These are phyloP conservation scores for Petrolisthes manimaculis DNA, from an alignment of 2,888 invertebrate genomes.

Conservation along the genomic window DNA sequence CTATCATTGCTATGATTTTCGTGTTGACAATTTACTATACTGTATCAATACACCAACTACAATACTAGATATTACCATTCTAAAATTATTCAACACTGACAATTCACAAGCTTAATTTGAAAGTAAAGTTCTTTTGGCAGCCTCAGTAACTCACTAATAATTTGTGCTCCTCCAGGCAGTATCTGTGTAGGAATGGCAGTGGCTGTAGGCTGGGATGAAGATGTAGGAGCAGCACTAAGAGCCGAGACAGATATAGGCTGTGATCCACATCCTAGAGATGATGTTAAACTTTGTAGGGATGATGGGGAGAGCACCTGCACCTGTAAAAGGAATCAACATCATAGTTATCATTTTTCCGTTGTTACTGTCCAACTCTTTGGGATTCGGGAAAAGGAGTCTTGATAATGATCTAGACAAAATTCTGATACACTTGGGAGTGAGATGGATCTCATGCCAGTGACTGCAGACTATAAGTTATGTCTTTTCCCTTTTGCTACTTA, in stretches of 20 bases:
- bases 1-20: no score
- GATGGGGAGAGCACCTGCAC: slow-evolving; percentile 60
- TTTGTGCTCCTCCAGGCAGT: slow-evolving; percentile 69
- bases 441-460: neutral
- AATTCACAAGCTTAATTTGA: no score
- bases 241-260: slow-evolving; percentile 58
- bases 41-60: no score
- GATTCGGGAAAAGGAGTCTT: neutral
- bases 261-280: slow-evolving; percentile 43
- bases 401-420: neutral
- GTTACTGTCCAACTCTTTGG: no score
- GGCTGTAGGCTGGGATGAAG: slow-evolving; percentile 44
- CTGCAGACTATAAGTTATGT: neutral
- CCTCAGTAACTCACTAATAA: slow-evolving; percentile 68
- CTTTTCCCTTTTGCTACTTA: no score
- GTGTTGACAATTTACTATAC: no score
- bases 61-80: no score
- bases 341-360: neutral
- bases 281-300: slow-evolving; percentile 48
- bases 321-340: slow-evolving; percentile 24
- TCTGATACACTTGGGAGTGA: neutral
- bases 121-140: neutral
- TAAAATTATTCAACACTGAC: no score
- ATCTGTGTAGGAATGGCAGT: slow-evolving; percentile 68
- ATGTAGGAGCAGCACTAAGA: slow-evolving; percentile 49